Conservation (phyloP, 2,113 vertebrate genomes). For the Fulica atra region DNA sequence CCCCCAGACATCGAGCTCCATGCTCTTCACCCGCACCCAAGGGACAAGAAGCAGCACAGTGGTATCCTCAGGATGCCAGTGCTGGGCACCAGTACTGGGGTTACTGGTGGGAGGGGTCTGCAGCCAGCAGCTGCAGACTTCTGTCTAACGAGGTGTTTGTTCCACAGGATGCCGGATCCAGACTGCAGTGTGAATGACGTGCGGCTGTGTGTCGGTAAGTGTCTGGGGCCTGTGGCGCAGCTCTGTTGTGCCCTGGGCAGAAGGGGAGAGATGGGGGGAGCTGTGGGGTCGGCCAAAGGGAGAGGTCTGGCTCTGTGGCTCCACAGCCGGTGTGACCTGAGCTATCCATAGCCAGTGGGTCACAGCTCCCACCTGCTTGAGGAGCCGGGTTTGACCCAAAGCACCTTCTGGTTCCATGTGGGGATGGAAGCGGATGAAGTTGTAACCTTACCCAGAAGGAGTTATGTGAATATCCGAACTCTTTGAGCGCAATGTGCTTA, state of each 20-base stretch:
- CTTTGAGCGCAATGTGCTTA: too few species aligned
- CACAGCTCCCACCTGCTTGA: neutral
- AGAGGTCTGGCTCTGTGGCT: neutral
- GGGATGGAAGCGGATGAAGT: neutral
- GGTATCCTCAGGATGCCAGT: neutral
- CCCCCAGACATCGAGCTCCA: too few species aligned
- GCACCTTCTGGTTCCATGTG: neutral
- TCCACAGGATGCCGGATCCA: slow-evolving; percentile 92
- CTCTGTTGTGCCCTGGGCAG: too few species aligned
- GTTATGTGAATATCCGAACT: too few species aligned
- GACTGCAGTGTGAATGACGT: slow-evolving; percentile 98
- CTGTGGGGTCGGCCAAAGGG: neutral
- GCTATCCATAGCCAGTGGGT: neutral
- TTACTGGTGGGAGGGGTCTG: neutral
- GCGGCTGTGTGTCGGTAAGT: slow-evolving; percentile 95
- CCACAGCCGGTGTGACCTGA: neutral
- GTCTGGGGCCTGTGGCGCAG: rapidly evolving
- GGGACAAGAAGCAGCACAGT: neutral
- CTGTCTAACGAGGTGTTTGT: slow-evolving; percentile 54
- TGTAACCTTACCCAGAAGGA: neutral
- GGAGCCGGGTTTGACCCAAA: neutral
- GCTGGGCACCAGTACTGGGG: too few species aligned
- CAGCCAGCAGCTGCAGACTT: neutral
- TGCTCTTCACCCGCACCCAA: too few species aligned
- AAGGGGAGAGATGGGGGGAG: neutral